Conservation (phyloP, 2,113 vertebrate species). For the Platycercus adscitus region DNA sequence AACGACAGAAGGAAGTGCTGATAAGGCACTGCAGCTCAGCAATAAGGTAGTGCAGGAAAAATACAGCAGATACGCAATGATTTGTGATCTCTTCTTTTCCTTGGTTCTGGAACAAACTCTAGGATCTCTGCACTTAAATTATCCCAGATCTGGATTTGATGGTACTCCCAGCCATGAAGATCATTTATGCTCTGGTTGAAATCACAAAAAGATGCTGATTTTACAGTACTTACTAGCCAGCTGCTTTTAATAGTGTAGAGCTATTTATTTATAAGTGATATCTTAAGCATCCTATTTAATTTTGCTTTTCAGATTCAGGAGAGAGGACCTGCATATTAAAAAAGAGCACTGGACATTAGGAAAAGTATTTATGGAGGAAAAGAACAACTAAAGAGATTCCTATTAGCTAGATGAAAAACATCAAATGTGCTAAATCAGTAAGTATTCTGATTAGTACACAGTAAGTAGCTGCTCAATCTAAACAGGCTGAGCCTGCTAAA, state of each 20-base stretch:
- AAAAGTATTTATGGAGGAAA: background rate
- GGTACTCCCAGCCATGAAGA: background rate
- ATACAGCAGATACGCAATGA: background rate
- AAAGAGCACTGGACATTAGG: background rate
- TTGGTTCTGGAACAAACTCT: background rate
- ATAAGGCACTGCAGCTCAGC: background rate
- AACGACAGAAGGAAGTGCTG: background rate
- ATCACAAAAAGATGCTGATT: background rate
- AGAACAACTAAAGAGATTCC: background rate
- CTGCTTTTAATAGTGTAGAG: background rate
- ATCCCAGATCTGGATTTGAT: background rate
- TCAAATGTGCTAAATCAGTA: constrained; percentile 15
- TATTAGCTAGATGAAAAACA: background rate
- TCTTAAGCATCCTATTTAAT: background rate
- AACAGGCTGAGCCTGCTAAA: background rate
- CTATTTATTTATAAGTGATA: background rate
- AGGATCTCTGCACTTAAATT: background rate
- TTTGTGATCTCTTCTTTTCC: background rate
- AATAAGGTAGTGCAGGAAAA: background rate
- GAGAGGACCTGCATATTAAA: background rate
- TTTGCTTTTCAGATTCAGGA: constrained; percentile 19
- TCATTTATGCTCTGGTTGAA: background rate
- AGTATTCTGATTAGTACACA: constrained; percentile 13
- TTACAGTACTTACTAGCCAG: background rate
- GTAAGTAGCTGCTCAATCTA: background rate